phyloP scores from a whole-genome alignment of 2,888 invertebrate species.

The Melolontha melolontha region DNA sequence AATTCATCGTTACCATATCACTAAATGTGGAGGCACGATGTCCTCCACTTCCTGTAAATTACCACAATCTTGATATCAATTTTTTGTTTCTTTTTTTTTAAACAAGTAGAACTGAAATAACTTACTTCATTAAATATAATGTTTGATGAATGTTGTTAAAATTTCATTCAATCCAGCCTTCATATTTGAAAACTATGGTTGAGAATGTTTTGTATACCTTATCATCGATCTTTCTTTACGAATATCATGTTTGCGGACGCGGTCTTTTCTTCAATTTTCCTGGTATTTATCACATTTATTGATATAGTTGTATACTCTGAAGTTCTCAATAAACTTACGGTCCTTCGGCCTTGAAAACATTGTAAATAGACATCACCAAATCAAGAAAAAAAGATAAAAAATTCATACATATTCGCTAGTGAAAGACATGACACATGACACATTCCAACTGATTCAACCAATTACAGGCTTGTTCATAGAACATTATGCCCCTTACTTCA shows the following conservation, averaged over 20 bases:
- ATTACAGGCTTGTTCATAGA: no score
- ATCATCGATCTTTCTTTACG: constrained; percentile 29
- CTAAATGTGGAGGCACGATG: constrained; percentile 38
- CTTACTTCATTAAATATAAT: constrained; percentile 29
- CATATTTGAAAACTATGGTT: constrained; percentile 11
- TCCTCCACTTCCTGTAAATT: constrained; percentile 36
- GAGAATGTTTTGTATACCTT: constrained; percentile 7
- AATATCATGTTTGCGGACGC: constrained; percentile 4
- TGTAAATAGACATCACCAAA: constrained; percentile 15
- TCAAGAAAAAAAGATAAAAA: no score
- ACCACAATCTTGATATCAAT: neutral
- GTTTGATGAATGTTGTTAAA: constrained; percentile 9
- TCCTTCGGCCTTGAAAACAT: constrained; percentile 23
- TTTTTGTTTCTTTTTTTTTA: neutral
- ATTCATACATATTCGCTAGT: no score
- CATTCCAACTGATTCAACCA: no score
- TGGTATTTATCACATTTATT: constrained; percentile 23
- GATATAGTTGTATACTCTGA: constrained; percentile 15
- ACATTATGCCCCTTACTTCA: no score
- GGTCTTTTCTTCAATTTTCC: constrained; percentile 7
- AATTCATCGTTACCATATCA: constrained; percentile 77
- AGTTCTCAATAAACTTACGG: constrained; percentile 6
- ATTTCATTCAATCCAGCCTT: constrained; percentile 1
- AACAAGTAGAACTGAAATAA: neutral
- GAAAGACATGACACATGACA: no score